phyloP scores from a whole-genome alignment of 1,140 invertebrate genomes.

The Macrosteles quadrilineatus region DNA sequence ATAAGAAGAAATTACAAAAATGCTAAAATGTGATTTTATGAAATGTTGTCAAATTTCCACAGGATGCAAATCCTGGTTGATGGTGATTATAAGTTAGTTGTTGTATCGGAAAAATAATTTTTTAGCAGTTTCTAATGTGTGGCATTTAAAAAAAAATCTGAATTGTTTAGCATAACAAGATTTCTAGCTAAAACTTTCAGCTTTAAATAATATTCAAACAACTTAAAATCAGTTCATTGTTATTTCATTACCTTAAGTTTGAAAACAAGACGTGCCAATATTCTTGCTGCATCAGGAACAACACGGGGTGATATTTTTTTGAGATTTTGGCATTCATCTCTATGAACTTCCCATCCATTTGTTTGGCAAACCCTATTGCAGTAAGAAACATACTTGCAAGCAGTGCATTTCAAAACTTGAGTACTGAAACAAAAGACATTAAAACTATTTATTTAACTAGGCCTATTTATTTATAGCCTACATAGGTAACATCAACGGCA shows the following conservation, averaged over 20 bases:
- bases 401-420: constrained; percentile 71
- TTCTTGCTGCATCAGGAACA: constrained; percentile 70
- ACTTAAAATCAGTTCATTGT: no score
- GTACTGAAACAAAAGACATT: constrained; percentile 54
- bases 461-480: constrained; percentile 33
- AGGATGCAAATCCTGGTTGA: no score
- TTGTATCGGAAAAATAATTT: no score
- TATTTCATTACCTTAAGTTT: constrained; percentile 56
- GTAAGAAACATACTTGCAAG: constrained; percentile 79
- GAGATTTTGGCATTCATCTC: constrained; percentile 72
- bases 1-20: no score
- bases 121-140: no score
- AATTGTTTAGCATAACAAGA: no score
- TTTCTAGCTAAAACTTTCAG: no score
- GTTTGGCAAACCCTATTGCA: constrained; percentile 74
- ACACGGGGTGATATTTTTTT: constrained; percentile 64
- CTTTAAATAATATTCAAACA: no score
- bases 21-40: no score
- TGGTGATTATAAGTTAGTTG: no score
- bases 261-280: constrained; percentile 71
- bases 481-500: constrained; percentile 37
- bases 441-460: constrained; percentile 17
- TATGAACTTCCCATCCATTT: constrained; percentile 73
- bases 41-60: no score
- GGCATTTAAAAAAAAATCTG: no score